Evolutionary conservation across 2,797 vertebrate species (phyloP).

Genomic region (Paguma larvata): DNA sequence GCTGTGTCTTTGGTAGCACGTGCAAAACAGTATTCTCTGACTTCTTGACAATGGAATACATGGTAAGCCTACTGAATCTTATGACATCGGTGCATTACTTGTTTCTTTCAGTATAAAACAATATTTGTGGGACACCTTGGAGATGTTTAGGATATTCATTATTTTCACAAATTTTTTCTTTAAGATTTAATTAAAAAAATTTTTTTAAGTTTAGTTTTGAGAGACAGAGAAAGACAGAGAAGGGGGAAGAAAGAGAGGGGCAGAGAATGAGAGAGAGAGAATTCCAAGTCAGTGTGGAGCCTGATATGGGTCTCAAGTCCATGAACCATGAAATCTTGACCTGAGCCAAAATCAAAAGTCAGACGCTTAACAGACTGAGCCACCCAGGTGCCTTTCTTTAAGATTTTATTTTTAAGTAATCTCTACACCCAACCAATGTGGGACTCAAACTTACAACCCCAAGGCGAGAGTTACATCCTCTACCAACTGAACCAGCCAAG

Average conservation of each 20-base stretch:
- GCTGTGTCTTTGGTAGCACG: neutral
- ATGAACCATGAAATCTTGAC: too few relatives aligned
- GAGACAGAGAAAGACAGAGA: too few relatives aligned
- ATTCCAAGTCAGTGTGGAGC: too few relatives aligned
- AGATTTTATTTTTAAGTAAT: neutral
- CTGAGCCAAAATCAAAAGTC: too few relatives aligned
- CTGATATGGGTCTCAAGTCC: too few relatives aligned
- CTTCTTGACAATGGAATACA: neutral
- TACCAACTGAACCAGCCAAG: neutral
- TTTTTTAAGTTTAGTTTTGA: too few relatives aligned
- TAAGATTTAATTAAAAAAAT: neutral
- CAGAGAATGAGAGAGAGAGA: too few relatives aligned
- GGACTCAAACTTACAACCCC: neutral
- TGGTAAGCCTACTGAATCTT: neutral
- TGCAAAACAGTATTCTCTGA: neutral
- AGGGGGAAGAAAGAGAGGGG: too few relatives aligned
- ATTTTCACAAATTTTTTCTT: neutral
- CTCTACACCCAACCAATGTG: neutral
- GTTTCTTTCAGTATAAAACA: neutral
- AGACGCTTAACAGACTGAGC: too few relatives aligned
- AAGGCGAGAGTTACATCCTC: neutral
- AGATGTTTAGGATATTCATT: neutral
- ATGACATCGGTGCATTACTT: neutral
- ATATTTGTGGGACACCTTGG: neutral
- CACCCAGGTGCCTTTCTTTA: too few relatives aligned